Percentiles rank a stretch among this genome's conserved stretches.
phyloP scores from a whole-genome alignment of 1,140 invertebrate genomes.

The Formica exsecta region DNA sequence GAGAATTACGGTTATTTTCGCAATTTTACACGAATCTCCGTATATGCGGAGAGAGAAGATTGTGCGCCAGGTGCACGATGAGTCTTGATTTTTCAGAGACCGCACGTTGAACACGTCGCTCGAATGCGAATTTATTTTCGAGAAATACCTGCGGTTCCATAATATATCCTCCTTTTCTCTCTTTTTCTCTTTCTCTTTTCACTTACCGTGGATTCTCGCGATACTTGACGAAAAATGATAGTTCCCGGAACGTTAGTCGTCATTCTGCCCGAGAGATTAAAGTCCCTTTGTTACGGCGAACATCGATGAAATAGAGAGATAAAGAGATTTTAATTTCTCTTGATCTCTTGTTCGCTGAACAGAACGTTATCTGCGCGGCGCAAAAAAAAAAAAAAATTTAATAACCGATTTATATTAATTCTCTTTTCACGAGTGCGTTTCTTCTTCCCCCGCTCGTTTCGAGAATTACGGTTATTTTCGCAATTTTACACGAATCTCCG shows the following conservation, averaged over 20 bases:
- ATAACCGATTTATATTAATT: constrained; percentile 11
- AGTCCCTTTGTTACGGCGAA: constrained; percentile 32
- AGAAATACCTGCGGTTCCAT: neutral
- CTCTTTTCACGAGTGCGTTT: neutral
- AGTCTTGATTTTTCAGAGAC: neutral
- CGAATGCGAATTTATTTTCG: neutral
- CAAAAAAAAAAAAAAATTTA: neutral
- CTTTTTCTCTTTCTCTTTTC: neutral
- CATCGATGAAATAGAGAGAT: constrained; percentile 1
- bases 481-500: constrained; percentile 12
- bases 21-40: constrained; percentile 11
- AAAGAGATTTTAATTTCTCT: constrained; percentile 29
- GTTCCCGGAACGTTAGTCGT: constrained; percentile 7
- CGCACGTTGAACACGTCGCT: neutral
- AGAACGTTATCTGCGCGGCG: neutral
- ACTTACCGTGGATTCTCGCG: neutral
- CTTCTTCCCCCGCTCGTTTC: no score
- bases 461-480: neutral
- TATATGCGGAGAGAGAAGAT: neutral
- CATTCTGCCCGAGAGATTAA: constrained; percentile 44
- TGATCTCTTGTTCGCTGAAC: neutral
- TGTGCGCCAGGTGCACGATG: constrained; percentile 29
- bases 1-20: no score
- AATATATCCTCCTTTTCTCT: neutral
- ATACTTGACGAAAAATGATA: constrained; percentile 44